Evolutionary conservation across 2,888 invertebrate genomes (phyloP), one percentile per base, ranked within the genome.

Genomic region (Sycophila texana): DNA sequence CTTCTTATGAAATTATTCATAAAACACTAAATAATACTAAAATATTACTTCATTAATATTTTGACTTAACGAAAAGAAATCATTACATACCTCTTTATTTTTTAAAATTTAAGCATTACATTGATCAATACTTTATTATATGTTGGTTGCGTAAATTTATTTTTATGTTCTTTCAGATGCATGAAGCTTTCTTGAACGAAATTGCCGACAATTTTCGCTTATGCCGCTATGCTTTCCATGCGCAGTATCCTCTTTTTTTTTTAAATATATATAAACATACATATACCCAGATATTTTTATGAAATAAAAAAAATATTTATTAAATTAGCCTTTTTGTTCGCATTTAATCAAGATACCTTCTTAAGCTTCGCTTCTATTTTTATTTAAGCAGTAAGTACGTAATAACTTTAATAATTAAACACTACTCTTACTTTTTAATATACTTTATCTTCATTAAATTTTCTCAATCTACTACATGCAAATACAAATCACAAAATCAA

Each of bases 221-320:
- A 89, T 83, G 88, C 89, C 90, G 89, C 88, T 90, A 90, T 90
- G 89, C 90, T 90, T 90, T 89, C 85, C 85, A 88, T 86, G 85
- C 86, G 86, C 86, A 85, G 84, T 85, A 84, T 83, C 84, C 83
- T 82, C 79, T 84, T 82, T 83, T 75, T 83, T 75, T 73, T 49
- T 71, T 58, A 63, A 70, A 51, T 72, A 79, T 75, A 66, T 57
- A 79, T 30, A n/a, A n/a, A n/a, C n/a, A n/a, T n/a, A n/a, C n/a
- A 12, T 16, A 66, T 74, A n/a, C 66, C 30, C 51, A 70, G 13
- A 79, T 49, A 58, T 71, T n/a, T 68, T 55, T n/a, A 70, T 79
- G 70, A 68, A 78, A 75, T 72, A 74, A 77, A 74, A 74, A 73
- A 67, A 68, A 74, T 68, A 57, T 65, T 74, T 74, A 82, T 78